Evolutionary conservation across 2,797 vertebrate genomes (phyloP).

Genomic region (Morelia viridis): DNA sequence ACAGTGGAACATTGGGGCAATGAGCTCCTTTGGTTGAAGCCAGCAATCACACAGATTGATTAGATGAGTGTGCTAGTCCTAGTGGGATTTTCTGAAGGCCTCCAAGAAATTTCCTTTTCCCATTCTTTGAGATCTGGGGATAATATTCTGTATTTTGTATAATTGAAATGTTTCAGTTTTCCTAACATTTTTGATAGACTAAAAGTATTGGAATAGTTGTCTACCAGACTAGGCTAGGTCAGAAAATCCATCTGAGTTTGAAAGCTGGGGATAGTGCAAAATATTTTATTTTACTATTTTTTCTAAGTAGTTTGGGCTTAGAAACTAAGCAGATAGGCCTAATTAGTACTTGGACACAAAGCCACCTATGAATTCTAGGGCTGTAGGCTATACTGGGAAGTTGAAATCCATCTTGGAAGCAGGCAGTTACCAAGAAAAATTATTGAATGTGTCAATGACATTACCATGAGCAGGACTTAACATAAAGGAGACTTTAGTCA

Average conservation of each 20-base stretch:
- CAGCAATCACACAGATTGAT: neutral
- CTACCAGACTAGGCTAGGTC: neutral
- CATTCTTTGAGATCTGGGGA: neutral
- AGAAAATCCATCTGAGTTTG: neutral
- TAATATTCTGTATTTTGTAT: neutral
- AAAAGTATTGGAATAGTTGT: neutral
- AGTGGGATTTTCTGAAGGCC: neutral
- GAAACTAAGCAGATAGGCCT: neutral
- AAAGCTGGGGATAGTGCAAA: neutral
- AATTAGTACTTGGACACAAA: neutral
- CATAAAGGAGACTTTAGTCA: neutral
- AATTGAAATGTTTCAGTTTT: neutral
- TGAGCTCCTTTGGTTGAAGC: neutral
- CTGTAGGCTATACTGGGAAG: neutral
- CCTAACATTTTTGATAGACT: neutral
- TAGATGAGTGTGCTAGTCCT: neutral
- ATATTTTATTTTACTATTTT: neutral
- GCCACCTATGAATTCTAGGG: neutral
- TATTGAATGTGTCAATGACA: neutral
- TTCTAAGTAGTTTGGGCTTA: neutral
- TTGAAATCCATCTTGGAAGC: neutral
- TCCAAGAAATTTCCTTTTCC: neutral
- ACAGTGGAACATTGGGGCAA: neutral
- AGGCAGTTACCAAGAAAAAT: neutral
- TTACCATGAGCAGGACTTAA: neutral